A percentile compares a stretch with the other conserved stretches of the same genome.
These are phyloP conservation scores for Aegithalos caudatus DNA, from an alignment of 2,113 vertebrate genomes.

Conservation along the genomic window DNA sequence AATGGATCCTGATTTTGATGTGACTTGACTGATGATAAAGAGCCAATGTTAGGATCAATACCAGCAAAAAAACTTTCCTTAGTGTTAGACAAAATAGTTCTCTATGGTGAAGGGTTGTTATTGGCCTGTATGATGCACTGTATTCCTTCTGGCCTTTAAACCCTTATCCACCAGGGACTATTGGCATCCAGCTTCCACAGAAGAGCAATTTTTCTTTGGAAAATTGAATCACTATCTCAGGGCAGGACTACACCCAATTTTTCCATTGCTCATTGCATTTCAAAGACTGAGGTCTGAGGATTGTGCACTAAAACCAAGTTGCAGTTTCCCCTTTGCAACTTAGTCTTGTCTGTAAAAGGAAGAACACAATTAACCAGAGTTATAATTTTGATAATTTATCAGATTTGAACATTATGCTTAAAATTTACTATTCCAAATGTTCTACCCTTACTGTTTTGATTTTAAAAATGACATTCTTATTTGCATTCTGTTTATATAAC, in stretches of 20 bases:
- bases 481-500: not conserved
- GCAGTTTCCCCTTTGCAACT: not conserved
- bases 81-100: not conserved
- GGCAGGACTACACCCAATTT: not conserved
- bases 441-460: not conserved
- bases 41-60: not conserved
- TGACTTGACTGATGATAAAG: not conserved
- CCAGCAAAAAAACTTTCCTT: not conserved
- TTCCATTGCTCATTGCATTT: not conserved
- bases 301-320: not conserved
- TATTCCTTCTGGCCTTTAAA: not conserved
- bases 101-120: not conserved
- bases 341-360: not conserved
- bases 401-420: not conserved
- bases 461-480: not conserved
- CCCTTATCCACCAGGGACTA: not conserved
- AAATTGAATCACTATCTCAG: not conserved
- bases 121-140: not conserved
- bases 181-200: not conserved
- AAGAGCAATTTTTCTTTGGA: not conserved
- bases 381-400: not conserved
- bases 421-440: not conserved
- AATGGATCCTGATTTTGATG: not conserved
- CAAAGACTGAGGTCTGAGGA: not conserved
- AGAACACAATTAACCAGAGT: not conserved